phyloP scores from a whole-genome alignment of 2,888 invertebrate species.

The Sisyra nigra region DNA sequence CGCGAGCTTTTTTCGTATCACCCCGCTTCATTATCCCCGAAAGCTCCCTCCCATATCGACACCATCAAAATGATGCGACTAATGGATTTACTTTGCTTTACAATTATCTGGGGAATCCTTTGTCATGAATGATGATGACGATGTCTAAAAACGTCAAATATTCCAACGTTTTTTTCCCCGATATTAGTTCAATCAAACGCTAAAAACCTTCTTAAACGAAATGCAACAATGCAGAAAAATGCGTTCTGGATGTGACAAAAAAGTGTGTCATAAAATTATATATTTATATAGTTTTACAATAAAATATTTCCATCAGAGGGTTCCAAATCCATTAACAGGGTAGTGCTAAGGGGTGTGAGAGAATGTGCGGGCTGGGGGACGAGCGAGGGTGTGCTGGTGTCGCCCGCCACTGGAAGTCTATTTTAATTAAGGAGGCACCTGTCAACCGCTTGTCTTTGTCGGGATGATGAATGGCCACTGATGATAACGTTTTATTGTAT shows the following conservation, averaged over 20 bases:
- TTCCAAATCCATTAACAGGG: constrained; percentile 26
- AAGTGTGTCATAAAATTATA: no score
- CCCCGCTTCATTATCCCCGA: no score
- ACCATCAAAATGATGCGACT: neutral
- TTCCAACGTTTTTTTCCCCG: neutral
- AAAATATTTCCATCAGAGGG: constrained; percentile 13
- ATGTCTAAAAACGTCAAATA: constrained; percentile 1
- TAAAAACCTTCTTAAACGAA: no score
- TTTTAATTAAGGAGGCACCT: constrained; percentile 9
- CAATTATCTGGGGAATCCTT: constrained; percentile 7
- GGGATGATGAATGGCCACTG: constrained; percentile 7
- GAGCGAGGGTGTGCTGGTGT: neutral
- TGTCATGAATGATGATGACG: constrained; percentile 5
- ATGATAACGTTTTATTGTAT: neutral
- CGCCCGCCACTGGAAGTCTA: constrained; percentile 5
- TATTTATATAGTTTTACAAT: no score
- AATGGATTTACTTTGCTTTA: constrained; percentile 10
- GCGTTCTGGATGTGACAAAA: no score
- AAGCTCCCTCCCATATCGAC: no score
- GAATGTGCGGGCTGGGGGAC: constrained; percentile 13
- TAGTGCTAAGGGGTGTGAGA: constrained; percentile 25
- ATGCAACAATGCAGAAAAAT: no score
- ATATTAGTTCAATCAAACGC: no score
- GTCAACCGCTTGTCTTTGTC: constrained; percentile 8
- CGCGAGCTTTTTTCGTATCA: no score